phyloP scores from a whole-genome alignment of 2,113 vertebrate genomes.

The Baryphthengus martii region DNA sequence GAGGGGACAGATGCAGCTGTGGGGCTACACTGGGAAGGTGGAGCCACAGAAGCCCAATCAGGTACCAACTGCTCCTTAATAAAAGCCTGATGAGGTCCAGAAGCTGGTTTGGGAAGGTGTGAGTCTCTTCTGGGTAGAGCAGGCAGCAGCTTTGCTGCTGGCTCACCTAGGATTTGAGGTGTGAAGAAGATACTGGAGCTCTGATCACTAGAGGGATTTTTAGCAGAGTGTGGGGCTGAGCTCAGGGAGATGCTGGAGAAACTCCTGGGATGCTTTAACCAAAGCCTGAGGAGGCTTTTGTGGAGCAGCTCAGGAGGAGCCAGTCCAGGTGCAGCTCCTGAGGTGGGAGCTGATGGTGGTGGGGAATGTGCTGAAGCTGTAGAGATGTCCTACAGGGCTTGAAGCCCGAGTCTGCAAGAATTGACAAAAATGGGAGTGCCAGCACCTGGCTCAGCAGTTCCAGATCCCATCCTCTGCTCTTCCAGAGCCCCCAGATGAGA shows the following conservation, averaged over 20 bases:
- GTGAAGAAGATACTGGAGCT: not conserved
- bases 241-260: not conserved
- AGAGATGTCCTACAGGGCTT: not conserved
- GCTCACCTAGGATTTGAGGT: rapidly evolving
- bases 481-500: not conserved
- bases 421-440: not conserved
- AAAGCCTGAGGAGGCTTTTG: not conserved
- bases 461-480: not conserved
- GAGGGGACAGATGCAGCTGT: not conserved
- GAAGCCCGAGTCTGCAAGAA: not conserved
- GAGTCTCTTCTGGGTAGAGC: rapidly evolving
- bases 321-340: not conserved
- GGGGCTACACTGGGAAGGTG: not conserved
- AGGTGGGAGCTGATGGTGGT: not conserved
- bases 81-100: not conserved
- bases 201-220: rapidly evolving
- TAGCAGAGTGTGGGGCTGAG: not conserved
- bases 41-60: not conserved
- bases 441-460: not conserved
- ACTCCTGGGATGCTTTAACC: not conserved
- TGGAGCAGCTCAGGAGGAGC: not conserved
- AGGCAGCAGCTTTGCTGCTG: rapidly evolving
- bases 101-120: not conserved
- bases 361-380: not conserved
- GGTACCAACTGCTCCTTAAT: not conserved